Conservation (phyloP, 2,797 vertebrate species). For the Cirrhinus mrigala region DNA sequence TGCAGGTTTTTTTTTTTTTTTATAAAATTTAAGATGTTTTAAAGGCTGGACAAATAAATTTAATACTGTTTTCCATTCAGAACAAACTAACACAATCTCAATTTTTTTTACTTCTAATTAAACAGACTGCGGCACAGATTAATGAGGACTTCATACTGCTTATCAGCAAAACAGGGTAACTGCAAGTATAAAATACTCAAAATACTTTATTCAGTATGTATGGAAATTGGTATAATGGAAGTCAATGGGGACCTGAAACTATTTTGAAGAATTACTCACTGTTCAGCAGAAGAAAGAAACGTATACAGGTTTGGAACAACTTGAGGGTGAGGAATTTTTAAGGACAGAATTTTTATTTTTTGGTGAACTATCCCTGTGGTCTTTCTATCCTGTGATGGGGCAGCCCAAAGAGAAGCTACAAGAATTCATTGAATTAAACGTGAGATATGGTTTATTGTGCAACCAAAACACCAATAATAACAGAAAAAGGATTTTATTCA, state of each 20-base stretch:
- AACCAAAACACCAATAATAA: neutral
- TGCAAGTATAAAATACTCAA: neutral
- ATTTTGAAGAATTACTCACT: too few relatives aligned
- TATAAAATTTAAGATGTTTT: neutral
- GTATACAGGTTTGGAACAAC: neutral
- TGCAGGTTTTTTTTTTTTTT: neutral
- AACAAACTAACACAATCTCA: neutral
- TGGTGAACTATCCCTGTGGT: neutral
- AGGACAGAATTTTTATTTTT: neutral
- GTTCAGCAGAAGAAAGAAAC: too few relatives aligned
- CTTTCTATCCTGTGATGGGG: neutral
- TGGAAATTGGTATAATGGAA: too few relatives aligned
- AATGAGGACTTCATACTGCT: neutral
- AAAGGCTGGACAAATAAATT: neutral
- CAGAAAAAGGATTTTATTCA: neutral
- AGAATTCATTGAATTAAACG: neutral
- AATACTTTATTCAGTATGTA: neutral
- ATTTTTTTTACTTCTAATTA: neutral
- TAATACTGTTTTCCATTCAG: neutral
- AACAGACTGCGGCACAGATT: neutral
- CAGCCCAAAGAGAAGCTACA: neutral
- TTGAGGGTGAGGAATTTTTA: neutral
- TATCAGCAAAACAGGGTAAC: neutral
- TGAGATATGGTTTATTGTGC: neutral
- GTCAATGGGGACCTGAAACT: too few relatives aligned